Percentiles rank a stretch among this genome's conserved stretches.
These are phyloP conservation scores for Biston betularia DNA, from an alignment of 2,888 invertebrate genomes.

Conservation along the genomic window DNA sequence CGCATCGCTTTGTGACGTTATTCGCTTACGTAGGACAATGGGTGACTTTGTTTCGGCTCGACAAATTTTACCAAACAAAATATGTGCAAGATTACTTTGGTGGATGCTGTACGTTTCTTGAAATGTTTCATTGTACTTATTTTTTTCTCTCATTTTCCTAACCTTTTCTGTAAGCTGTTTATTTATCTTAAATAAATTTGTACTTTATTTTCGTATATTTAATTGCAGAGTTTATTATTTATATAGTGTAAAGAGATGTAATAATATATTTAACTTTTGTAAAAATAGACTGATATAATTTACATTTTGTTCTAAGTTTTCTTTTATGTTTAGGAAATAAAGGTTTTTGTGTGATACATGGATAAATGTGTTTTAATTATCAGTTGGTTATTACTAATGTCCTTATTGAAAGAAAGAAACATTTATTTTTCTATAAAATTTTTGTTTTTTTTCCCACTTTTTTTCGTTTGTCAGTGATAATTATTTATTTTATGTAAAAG, in stretches of 20 bases:
- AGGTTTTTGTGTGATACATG: constrained; percentile 58
- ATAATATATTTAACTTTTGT: constrained; percentile 56
- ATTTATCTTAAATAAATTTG: constrained; percentile 38
- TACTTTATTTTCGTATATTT: constrained; percentile 41
- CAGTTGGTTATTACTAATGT: no score
- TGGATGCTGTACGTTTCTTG: not conserved
- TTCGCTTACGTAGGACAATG: no score
- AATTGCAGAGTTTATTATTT: constrained; percentile 45
- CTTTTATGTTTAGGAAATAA: constrained; percentile 59
- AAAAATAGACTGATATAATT: constrained; percentile 62
- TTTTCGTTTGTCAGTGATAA: no score
- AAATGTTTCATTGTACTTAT: not conserved
- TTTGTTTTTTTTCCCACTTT: no score
- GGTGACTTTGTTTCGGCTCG: not conserved
- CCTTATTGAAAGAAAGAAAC: no score
- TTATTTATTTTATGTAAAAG: no score
- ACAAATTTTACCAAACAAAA: not conserved
- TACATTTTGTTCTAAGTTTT: constrained; percentile 54
- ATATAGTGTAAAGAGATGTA: constrained; percentile 52
- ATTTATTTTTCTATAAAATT: no score
- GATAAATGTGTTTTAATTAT: constrained; percentile 12
- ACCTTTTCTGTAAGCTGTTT: constrained; percentile 37
- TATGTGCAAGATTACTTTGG: constrained; percentile 7
- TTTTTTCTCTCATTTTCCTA: constrained; percentile 21
- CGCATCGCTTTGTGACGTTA: no score